These are phyloP conservation scores for Mustelus asterias DNA, from an alignment of 2,113 vertebrate species.

Conservation along the genomic window DNA sequence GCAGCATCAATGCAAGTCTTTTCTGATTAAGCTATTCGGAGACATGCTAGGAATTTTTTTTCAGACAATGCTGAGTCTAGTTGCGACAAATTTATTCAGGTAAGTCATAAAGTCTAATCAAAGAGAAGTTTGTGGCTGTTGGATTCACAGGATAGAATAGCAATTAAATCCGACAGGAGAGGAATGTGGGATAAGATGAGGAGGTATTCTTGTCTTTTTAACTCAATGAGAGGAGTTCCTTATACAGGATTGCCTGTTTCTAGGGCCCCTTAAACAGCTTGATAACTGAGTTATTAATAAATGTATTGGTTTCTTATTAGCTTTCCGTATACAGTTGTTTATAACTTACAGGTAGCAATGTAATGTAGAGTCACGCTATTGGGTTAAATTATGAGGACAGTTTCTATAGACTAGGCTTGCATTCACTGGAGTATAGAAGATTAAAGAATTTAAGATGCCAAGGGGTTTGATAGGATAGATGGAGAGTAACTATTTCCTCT, in stretches of 20 bases:
- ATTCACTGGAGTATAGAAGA: neutral
- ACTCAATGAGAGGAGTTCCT: neutral
- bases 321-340: neutral
- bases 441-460: neutral
- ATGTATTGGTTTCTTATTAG: neutral
- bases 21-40: neutral
- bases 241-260: neutral
- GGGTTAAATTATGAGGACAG: neutral
- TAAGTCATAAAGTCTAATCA: neutral
- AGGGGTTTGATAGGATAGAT: neutral
- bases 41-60: neutral
- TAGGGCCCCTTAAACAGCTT: neutral
- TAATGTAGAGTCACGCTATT: neutral
- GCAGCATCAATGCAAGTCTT: neutral
- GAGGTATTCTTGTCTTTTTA: neutral
- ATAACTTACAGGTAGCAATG: neutral
- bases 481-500: neutral
- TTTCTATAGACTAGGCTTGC: neutral
- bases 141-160: neutral
- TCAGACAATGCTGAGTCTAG: neutral
- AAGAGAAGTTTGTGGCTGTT: neutral
- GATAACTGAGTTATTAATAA: neutral
- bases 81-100: neutral
- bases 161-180: neutral
- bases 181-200: neutral